Evolutionary conservation across 2,113 vertebrate species (phyloP).

Genomic region (Anser cygnoides): DNA sequence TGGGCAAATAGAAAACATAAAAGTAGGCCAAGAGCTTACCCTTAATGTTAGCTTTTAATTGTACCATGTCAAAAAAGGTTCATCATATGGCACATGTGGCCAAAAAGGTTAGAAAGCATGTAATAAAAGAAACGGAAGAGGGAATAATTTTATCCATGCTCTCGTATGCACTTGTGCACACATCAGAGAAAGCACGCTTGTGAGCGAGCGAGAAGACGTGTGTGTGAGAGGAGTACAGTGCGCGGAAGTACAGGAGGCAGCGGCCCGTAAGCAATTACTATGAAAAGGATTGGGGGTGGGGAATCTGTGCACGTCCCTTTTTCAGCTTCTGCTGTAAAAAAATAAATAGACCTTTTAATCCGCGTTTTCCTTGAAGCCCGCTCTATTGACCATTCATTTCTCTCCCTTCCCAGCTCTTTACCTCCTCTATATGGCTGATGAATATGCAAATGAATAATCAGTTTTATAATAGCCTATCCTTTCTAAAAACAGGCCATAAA

Average conservation of each 20-base stretch:
- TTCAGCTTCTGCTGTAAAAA: slow-evolving; percentile 16
- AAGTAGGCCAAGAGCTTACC: slow-evolving; percentile 40
- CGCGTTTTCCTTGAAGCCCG: background rate
- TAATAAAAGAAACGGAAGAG: background rate
- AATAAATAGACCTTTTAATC: slow-evolving; percentile 49
- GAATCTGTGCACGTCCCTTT: background rate
- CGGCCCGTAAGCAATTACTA: slow-evolving; percentile 26
- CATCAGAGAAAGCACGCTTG: background rate
- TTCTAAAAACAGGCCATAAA: slow-evolving; percentile 53
- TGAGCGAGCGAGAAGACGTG: background rate
- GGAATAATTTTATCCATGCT: background rate
- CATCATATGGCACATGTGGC: background rate
- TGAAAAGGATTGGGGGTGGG: slow-evolving; percentile 26
- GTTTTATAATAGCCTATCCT: slow-evolving; percentile 40
- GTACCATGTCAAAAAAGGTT: background rate
- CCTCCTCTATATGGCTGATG: slow-evolving; percentile 44
- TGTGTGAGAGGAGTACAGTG: background rate
- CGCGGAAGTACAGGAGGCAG: background rate
- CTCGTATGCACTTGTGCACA: background rate
- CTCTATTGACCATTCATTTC: slow-evolving; percentile 60
- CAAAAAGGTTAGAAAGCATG: background rate
- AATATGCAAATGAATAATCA: slow-evolving; percentile 53
- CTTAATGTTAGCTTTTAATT: slow-evolving; percentile 13
- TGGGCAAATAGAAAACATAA: slow-evolving; percentile 57
- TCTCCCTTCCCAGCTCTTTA: slow-evolving; percentile 26